Evolutionary conservation across 2,113 vertebrate species (phyloP), one percentile per base, ranked within the genome.

Genomic region (Phalacrocorax brasilianus): DNA sequence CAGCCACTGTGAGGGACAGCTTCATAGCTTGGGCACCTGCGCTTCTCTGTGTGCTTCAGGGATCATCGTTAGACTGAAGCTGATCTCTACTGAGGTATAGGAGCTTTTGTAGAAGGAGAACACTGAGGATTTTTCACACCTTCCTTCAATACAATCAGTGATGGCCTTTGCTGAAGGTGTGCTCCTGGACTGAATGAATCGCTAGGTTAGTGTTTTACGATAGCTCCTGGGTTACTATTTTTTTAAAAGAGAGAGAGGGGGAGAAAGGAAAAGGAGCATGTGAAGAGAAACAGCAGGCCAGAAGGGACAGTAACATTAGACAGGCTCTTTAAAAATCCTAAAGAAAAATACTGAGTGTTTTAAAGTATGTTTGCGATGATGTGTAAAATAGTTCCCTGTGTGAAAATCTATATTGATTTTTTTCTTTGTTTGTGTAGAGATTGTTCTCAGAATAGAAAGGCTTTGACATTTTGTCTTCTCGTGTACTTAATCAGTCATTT

Each of bases 351-450:
- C 40, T 1, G 16, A 63, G 33, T 83, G 35, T 85, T 95, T 92
- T 84, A 86, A 88, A 78, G 52, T 72, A 81, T 82, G 22, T 62
- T 95, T 93, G 55, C 63, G 77, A 6, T 91, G 56, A 91, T 91
- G 74, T 94, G 50, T 94, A 83, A 95, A 91, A 80, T 63, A 85
- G 53, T 89, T 94, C 53, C 58, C 66, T 79, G 53, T 82, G 62
- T 76, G 63, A 96, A 95, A 96, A 80, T 88, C 66, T 79, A 8
- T 91, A 96, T 85, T 85, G 87, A 89, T 95, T 93, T 95, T 94
- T 89, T 78, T 47, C 38, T 88, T 86, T 89, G 30, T 91, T 95
- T 93, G 62, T 76, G 20, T 66, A 79, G 70, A 78, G 85, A 87
- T 91, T 91, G 18, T 84, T 91, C 71, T 88, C 68, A 67, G 67